Percentiles rank a stretch among this genome's conserved stretches.
Evolutionary conservation across 2,888 invertebrate genomes (phyloP).

Genomic region (Branchipolynoe longqiensis): DNA sequence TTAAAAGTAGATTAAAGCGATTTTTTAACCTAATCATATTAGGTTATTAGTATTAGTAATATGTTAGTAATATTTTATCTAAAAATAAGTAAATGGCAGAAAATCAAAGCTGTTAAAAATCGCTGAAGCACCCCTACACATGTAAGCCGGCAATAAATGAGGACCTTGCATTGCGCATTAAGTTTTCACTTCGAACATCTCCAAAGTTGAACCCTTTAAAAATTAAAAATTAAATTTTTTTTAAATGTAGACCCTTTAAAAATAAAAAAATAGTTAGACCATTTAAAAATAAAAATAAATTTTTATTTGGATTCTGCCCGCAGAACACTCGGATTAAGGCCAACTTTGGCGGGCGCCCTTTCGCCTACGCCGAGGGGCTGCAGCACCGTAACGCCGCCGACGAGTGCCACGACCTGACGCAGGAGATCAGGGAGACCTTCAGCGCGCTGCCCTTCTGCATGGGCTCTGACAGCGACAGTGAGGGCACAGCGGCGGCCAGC

Average conservation of each 20-base stretch:
- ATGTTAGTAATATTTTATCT: too few relatives aligned
- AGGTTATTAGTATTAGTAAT: too few relatives aligned
- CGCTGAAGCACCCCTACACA: too few relatives aligned
- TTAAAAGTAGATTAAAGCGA: too few relatives aligned
- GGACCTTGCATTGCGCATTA: too few relatives aligned
- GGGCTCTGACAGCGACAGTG: slow-evolving; percentile 79
- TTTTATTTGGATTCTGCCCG: too few relatives aligned
- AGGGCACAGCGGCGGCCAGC: slow-evolving; percentile 69
- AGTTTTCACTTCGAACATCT: too few relatives aligned
- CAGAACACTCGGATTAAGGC: slow-evolving; percentile 79
- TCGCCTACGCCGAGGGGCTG: slow-evolving; percentile 80
- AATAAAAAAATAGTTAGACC: not conserved
- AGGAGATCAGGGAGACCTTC: slow-evolving; percentile 80
- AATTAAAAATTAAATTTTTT: not conserved
- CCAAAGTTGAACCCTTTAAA: too few relatives aligned
- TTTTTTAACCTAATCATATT: too few relatives aligned
- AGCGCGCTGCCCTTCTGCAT: slow-evolving; percentile 79
- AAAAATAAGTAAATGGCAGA: too few relatives aligned
- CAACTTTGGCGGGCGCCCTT: slow-evolving; percentile 81
- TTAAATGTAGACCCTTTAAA: not conserved
- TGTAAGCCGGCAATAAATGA: too few relatives aligned
- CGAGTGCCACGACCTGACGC: slow-evolving; percentile 77
- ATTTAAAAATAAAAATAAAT: not conserved
- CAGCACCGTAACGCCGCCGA: slow-evolving; percentile 80
- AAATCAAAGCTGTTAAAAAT: too few relatives aligned